These are phyloP conservation scores for Catagonus wagneri DNA, from an alignment of 2,113 vertebrate species.

Conservation along the genomic window DNA sequence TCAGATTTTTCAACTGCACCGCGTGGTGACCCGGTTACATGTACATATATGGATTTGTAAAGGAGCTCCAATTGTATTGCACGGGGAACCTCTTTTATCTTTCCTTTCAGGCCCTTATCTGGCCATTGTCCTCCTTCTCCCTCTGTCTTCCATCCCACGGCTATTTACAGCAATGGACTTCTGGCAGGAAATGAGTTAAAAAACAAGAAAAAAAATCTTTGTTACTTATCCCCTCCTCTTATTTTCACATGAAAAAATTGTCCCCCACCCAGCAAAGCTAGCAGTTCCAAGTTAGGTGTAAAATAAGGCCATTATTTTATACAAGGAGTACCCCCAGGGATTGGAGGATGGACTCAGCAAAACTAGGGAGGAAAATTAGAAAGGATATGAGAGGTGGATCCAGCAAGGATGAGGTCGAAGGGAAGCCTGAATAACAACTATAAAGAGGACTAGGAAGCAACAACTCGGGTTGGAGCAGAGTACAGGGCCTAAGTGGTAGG, in stretches of 20 bases:
- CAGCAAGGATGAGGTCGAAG: background rate
- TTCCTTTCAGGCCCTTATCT: slow-evolving; percentile 18
- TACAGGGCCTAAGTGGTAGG: background rate
- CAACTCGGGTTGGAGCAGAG: background rate
- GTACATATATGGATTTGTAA: no score
- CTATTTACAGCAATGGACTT: background rate
- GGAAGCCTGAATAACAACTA: background rate
- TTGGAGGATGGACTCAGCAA: background rate
- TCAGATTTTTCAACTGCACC: no score
- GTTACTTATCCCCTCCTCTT: background rate
- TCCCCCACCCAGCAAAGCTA: background rate
- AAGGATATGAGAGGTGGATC: background rate
- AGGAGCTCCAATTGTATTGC: no score
- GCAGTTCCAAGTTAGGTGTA: background rate
- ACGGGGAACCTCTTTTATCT: no score
- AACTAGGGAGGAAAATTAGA: background rate
- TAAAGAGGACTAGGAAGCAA: background rate
- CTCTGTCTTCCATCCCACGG: background rate
- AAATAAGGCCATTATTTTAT: background rate
- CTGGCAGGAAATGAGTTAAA: slow-evolving; percentile 1
- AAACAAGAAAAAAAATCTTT: background rate
- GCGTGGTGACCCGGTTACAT: no score
- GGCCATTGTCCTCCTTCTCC: background rate
- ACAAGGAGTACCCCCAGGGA: no score
- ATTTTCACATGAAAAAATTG: slow-evolving; percentile 24